Evolutionary conservation across 2,888 invertebrate species (phyloP), one percentile per base, ranked within the genome.

Genomic region (Morpho helenor): DNA sequence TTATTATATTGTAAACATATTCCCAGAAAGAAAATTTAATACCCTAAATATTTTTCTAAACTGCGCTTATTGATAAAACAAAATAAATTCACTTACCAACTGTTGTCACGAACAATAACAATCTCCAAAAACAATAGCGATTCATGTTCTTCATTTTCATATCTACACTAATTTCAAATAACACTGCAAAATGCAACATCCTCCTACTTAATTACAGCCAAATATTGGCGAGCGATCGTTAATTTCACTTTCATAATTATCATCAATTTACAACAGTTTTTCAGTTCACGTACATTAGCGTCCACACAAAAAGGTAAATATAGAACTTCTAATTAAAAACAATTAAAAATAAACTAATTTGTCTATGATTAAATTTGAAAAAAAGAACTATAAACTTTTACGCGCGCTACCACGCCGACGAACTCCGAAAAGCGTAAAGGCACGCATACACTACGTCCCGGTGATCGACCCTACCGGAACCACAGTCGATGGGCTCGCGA

Each of bases 401-500:
- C 85, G 84, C 82, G 80, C 70, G 66, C 78, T 75, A 71, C 64
- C 68, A 72, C 74, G 71, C 73, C 66, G 73, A 75, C 79, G 74
- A 75, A 75, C 67, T 67, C 68, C 66, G 56, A 68, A 69, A 64
- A 72, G 66, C 66, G 62, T 84, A 80, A 85, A 81, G 85, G 78
- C 70, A 70, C 71, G 81, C 73, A 75, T 75, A 81, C 82, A 82
- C 82, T 68, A 66, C 50, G 67, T 72, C 72, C 68, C 81, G 82
- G 87, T 88, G 87, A 89, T 87, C 88, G 89, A 88, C 91, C 90
- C 91, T 80, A 91, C 91, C 91, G 91, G 91, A 91, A 91, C 86
- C 86, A 90, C 90, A 90, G 76, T 91, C 84, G 82, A 83, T 87
- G 83, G 83, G 75, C 82, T 80, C 80, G 80, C 83, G 86, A 85